These are phyloP conservation scores for Bombycilla garrulus DNA, from an alignment of 2,113 vertebrate species.

Conservation along the genomic window DNA sequence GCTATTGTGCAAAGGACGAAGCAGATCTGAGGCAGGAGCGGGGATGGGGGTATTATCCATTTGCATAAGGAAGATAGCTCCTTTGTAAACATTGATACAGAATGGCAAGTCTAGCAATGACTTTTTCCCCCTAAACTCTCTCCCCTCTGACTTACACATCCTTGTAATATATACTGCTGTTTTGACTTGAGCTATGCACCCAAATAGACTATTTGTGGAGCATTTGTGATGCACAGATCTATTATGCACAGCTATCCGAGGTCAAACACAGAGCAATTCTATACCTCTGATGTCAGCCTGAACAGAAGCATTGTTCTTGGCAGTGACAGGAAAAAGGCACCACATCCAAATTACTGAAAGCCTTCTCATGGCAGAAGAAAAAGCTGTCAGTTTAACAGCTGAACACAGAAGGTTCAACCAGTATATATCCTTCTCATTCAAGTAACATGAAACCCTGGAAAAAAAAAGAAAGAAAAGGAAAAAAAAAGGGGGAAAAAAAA, in stretches of 20 bases:
- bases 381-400: slow-evolving; percentile 67
- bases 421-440: slow-evolving; percentile 60
- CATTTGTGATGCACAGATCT: slow-evolving; percentile 25
- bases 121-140: neutral
- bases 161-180: slow-evolving; percentile 28
- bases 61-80: slow-evolving; percentile 42
- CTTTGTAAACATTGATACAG: slow-evolving; percentile 45
- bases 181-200: slow-evolving; percentile 14
- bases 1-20: neutral
- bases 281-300: slow-evolving; percentile 27
- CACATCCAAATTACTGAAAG: slow-evolving; percentile 45
- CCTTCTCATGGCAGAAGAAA: slow-evolving; percentile 70
- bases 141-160: slow-evolving; percentile 37
- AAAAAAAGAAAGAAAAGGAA: neutral
- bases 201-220: slow-evolving; percentile 40
- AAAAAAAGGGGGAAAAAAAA: neutral
- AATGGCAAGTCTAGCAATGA: slow-evolving; percentile 28
- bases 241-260: slow-evolving; percentile 47
- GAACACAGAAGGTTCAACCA: slow-evolving; percentile 63
- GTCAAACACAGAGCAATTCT: slow-evolving; percentile 54
- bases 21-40: neutral
- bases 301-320: slow-evolving; percentile 35
- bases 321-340: slow-evolving; percentile 37
- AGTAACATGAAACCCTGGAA: slow-evolving; percentile 67
- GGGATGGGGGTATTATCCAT: neutral